These are phyloP conservation scores for Lamellibrachia luymesi DNA, from an alignment of 1,140 invertebrate genomes.

Conservation along the genomic window DNA sequence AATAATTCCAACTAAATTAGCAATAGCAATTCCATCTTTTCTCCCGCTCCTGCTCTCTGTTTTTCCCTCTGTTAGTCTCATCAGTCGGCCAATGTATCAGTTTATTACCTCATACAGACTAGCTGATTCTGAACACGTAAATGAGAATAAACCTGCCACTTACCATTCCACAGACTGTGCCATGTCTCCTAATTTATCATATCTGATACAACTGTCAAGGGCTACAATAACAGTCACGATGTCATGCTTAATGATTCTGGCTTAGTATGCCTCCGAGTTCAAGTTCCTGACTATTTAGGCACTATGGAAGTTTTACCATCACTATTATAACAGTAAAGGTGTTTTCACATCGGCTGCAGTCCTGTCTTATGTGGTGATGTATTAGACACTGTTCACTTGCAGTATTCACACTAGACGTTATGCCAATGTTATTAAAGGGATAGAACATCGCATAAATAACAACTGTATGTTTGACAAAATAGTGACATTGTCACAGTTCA, in stretches of 20 bases:
- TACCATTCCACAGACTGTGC: slow-evolving; percentile 75
- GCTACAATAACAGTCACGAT: neutral
- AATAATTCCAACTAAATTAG: too few relatives aligned
- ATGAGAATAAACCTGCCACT: slow-evolving; percentile 10
- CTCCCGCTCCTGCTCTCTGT: too few relatives aligned
- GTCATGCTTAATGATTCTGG: too few relatives aligned
- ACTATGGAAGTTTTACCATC: too few relatives aligned
- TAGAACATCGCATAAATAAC: neutral
- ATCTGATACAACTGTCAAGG: slow-evolving; percentile 42
- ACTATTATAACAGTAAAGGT: neutral
- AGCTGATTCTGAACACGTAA: neutral
- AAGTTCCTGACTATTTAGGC: too few relatives aligned
- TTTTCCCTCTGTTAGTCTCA: too few relatives aligned
- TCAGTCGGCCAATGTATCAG: neutral
- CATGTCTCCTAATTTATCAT: slow-evolving; percentile 70
- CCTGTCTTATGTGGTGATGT: neutral
- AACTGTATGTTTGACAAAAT: neutral
- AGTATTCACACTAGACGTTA: neutral
- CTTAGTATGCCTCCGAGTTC: too few relatives aligned
- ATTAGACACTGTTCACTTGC: neutral
- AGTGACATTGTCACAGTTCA: neutral
- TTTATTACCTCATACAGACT: neutral
- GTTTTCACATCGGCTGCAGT: neutral
- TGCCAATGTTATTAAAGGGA: neutral
- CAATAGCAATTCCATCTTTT: too few relatives aligned